These are phyloP conservation scores for Papilio helenus DNA, from an alignment of 1,140 invertebrate species.

Conservation along the genomic window DNA sequence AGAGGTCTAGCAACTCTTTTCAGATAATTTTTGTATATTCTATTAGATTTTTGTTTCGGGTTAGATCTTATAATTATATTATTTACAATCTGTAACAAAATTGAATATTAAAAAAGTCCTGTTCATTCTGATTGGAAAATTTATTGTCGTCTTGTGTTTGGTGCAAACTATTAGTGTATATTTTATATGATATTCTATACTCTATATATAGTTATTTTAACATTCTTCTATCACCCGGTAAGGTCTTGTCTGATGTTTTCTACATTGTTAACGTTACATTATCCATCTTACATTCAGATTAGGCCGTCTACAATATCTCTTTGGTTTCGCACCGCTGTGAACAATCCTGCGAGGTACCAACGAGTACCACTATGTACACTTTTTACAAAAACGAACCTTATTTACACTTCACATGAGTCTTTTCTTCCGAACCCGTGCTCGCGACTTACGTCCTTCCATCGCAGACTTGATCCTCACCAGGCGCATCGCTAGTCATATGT, in stretches of 20 bases:
- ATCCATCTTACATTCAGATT: conserved; percentile 37
- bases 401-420: conserved; percentile 67
- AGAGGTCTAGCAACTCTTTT: not conserved
- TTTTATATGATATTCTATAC: not conserved
- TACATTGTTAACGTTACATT: conserved; percentile 41
- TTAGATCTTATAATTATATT: not conserved
- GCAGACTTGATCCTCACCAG: conserved; percentile 48
- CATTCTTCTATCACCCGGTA: not conserved
- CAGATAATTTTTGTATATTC: too few relatives aligned
- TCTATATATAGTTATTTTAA: not conserved
- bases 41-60: too few relatives aligned
- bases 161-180: not conserved
- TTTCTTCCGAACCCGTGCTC: conserved; percentile 52
- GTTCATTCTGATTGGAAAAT: too few relatives aligned
- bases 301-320: conserved; percentile 50
- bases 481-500: conserved; percentile 68
- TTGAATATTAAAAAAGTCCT: not conserved
- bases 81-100: not conserved
- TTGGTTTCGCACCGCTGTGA: conserved; percentile 59
- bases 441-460: conserved; percentile 47
- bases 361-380: conserved; percentile 61
- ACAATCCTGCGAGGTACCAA: conserved; percentile 42
- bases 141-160: not conserved
- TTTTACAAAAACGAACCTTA: conserved; percentile 57
- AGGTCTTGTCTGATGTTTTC: not conserved